Evolutionary conservation across 2,113 vertebrate species (phyloP), one percentile per base, ranked within the genome.

Genomic region (Oreochromis aureus): DNA sequence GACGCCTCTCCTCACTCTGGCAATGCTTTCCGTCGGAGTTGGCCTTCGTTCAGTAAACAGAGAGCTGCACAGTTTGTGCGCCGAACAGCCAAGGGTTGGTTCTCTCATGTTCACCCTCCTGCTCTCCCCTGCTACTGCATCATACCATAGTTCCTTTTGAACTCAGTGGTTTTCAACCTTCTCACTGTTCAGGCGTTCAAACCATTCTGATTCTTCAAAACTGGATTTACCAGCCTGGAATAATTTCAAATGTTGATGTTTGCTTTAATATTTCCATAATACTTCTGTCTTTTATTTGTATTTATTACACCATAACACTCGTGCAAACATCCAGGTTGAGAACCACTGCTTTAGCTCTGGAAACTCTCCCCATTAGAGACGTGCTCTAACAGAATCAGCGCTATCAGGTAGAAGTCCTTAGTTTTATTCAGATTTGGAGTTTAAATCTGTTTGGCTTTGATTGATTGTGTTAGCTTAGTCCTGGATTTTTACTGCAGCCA

Each of bases 1-100:
- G 95, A 95, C 81, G 10, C 86, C 55, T 85, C 90, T 87, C 90
- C 92, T 76, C 92, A 88, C 84, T 89, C 92, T 66, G 93, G 89
- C 88, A 87, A 80, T 39, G 91, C 86, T 84, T 87, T 90, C 82
- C 91, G 86, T 73, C 92, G 91, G 90, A 93, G 94, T 61, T 94
- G 95, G 94, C 92, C 95, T 9, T 90, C 92, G 4, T 92, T 95
- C 90, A 89, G 80, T 92, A 93, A 92, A 93, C 93, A 93, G 24
- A 93, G 83, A 93, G 93, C 94, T 27, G 93, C 93, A 3, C 92
- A 89, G 91, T 93, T 95, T 90, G 93, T 94, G 92, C 88, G 87
- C 4, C 92, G 89, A 54, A 90, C 92, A 46, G 92, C 93, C 92
- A 94, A 88, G 89, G 95, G 95, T 95, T 93, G 1, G 94, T 95